Evolutionary conservation across 2,888 invertebrate genomes (phyloP).

Genomic region (Empis stercorea): DNA sequence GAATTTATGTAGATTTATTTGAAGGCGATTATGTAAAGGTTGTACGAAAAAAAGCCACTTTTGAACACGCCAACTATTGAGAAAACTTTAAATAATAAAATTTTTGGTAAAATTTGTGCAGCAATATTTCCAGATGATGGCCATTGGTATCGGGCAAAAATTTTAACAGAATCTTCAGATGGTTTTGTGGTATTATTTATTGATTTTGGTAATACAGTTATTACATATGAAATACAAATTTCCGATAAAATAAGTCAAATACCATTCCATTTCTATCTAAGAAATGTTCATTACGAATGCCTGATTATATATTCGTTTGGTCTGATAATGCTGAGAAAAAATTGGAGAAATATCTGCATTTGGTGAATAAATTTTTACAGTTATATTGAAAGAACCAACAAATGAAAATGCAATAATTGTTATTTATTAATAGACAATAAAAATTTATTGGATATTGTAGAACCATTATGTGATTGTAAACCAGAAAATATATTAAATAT

Average conservation of each 20-base stretch:
- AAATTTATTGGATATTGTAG: conserved; percentile 49
- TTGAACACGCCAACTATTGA: too few relatives aligned
- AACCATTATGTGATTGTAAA: conserved; percentile 39
- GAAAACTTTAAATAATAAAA: too few relatives aligned
- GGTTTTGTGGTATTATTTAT: conserved; percentile 56
- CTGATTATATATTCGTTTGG: conserved; percentile 47
- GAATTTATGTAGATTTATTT: too few relatives aligned
- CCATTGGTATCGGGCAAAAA: conserved; percentile 79
- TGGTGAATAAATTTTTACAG: conserved; percentile 56
- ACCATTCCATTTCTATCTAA: conserved; percentile 47
- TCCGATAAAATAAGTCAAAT: conserved; percentile 46
- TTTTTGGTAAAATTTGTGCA: conserved; percentile 47
- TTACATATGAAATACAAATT: conserved; percentile 44
- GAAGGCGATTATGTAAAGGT: too few relatives aligned
- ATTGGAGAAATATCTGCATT: conserved; percentile 52
- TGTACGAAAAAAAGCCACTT: too few relatives aligned
- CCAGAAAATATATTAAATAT: conserved; percentile 15
- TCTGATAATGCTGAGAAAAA: conserved; percentile 49
- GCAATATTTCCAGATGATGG: conserved; percentile 71
- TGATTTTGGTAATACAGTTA: conserved; percentile 52
- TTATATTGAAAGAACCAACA: conserved; percentile 51
- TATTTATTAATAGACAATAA: conserved; percentile 46
- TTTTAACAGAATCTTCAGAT: conserved; percentile 59
- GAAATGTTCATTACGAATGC: conserved; percentile 47
- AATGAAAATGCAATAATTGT: conserved; percentile 52